These are phyloP conservation scores for Achatina immaculata DNA, from an alignment of 1,140 invertebrate species.

Conservation along the genomic window DNA sequence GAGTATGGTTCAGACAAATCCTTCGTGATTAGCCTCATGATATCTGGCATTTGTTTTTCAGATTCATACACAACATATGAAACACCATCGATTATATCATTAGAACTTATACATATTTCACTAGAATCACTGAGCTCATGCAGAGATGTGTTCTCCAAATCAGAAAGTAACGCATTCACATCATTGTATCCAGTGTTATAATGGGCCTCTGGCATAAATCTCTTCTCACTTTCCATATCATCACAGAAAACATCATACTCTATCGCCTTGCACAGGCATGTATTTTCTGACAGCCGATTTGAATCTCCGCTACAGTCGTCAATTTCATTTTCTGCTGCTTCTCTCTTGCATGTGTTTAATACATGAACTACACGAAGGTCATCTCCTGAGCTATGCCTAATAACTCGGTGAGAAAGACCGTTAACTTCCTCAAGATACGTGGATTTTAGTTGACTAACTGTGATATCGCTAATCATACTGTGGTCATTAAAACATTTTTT, in stretches of 20 bases:
- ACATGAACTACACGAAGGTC: not conserved
- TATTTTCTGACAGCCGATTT: not conserved
- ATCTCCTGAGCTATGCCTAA: no score
- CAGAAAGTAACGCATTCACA: slow-evolving; percentile 36
- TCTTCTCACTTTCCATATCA: slow-evolving; percentile 34
- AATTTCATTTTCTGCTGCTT: not conserved
- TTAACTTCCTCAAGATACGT: no score
- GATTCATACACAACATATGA: slow-evolving; percentile 81
- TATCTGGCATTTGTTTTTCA: slow-evolving; percentile 93
- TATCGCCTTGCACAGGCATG: not conserved
- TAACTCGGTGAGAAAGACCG: no score
- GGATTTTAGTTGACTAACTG: no score
- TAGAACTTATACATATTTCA: slow-evolving; percentile 15
- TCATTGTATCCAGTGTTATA: slow-evolving; percentile 16
- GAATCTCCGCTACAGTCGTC: not conserved
- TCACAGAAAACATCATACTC: not conserved
- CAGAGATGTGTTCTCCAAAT: slow-evolving; percentile 34
- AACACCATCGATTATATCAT: slow-evolving; percentile 50
- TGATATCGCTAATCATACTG: no score
- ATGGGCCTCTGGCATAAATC: slow-evolving; percentile 12
- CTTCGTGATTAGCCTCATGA: slow-evolving; percentile 98
- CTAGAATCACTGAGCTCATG: slow-evolving; percentile 14
- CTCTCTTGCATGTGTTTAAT: not conserved
- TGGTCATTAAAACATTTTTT: no score
- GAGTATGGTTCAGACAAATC: slow-evolving; percentile 99